Conservation (phyloP, 2,888 invertebrate genomes). For the Harmothoe impar region DNA sequence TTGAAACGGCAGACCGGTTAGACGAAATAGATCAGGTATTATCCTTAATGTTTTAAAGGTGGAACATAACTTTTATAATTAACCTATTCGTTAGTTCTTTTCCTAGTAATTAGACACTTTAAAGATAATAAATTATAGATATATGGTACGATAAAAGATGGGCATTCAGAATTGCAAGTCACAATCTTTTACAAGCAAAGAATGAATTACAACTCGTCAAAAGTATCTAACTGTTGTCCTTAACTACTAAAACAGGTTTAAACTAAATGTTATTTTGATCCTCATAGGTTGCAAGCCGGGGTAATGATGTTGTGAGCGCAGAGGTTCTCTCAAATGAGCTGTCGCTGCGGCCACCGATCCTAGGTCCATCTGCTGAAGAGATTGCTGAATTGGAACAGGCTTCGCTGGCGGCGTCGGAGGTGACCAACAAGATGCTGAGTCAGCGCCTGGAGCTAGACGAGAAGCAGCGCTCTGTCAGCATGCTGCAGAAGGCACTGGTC, state of each 20-base stretch:
- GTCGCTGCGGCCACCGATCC: conserved; percentile 76
- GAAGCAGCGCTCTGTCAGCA: conserved; percentile 80
- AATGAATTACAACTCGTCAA: no score
- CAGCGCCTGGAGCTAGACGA: conserved; percentile 83
- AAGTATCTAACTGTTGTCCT: no score
- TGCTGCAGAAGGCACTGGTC: conserved; percentile 83
- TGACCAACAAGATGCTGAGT: conserved; percentile 80
- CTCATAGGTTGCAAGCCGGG: neutral
- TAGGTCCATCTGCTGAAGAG: conserved; percentile 80
- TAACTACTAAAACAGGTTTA: no score
- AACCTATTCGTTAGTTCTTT: no score
- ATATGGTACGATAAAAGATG: no score
- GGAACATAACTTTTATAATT: no score
- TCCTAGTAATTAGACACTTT: neutral
- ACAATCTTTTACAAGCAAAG: no score
- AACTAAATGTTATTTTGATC: no score
- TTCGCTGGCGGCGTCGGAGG: conserved; percentile 80
- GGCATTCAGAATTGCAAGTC: no score
- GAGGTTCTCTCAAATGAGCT: conserved; percentile 45
- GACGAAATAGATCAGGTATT: conserved; percentile 80
- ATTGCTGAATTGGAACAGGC: conserved; percentile 80
- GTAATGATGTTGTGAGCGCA: neutral
- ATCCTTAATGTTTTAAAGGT: no score
- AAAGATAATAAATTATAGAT: no score
- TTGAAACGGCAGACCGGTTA: conserved; percentile 76